Base-by-base conservation (phyloP, 1,140 invertebrate species). In the Lepidostoma basale region DNA sequence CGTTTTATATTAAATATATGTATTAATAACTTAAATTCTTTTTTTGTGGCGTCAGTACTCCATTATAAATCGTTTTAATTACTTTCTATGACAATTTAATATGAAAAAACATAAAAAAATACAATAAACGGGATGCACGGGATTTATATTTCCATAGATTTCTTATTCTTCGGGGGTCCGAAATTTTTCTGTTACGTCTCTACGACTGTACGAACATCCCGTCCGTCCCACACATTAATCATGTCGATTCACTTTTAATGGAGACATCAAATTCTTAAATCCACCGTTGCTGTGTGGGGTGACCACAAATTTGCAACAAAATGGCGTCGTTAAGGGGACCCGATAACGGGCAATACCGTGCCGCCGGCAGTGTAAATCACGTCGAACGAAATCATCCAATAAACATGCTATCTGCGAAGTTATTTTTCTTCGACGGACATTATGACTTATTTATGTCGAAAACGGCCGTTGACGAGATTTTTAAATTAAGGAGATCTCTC, bases 251-350 rank as follows among this genome's bases (percentile, higher is more conserved):
- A 69, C 62, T 59, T 65, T 69, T 69, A 69, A 69, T 69, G 62
- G 68, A 65, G 68, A 69, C 68, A 65, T 69, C 68, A 69, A 69
- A 69, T 58, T 65, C 62, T 65, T 65, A 59, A 69, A 69, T 64
- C 60, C 59, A 18, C 36, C 23, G 12, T 8, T 30, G 14, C 45
- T 30, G 14, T 25, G 10, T 30, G 36, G 42, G 58, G 67, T 62
- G 67, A 62, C 58, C 52, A 67, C 20, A 36, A 26, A 47, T 30
- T 65, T 28, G 52, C 28, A 56, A 56, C 52, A 56, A 30, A 56
- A 30, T 20, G 28, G 52, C 52, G 52, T 56, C 45, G 28, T 56
- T 56, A 56, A 26, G 20, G 4, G 52, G 52, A 56, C 52, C 25
- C 28, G 52, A 28, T 56, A 56, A 56, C 52, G 52, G 28, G 42